A percentile compares a stretch with the other conserved stretches of the same genome.
Evolutionary conservation across 1,140 invertebrate species (phyloP).

Genomic region (Penaeus vannamei): DNA sequence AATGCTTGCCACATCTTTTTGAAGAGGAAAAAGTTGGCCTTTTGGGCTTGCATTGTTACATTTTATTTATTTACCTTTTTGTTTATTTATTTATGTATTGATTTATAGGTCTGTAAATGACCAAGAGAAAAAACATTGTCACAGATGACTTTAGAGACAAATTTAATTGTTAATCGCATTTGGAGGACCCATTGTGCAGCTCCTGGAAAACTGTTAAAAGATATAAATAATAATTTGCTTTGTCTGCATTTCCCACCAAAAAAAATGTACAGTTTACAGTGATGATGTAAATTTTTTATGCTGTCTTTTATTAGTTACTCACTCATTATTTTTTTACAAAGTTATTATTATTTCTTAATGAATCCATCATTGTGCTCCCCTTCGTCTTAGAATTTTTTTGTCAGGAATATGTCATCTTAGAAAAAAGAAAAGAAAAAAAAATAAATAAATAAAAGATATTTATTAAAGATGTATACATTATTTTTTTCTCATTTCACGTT

Average conservation of each 20-base stretch:
- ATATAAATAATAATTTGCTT: not conserved
- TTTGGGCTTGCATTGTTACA: too few species aligned
- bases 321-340: not conserved
- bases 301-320: not conserved
- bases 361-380: constrained; percentile 1
- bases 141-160: too few species aligned
- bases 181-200: not conserved
- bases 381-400: not conserved
- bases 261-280: not conserved
- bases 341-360: constrained; percentile 6
- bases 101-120: too few species aligned
- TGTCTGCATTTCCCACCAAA: not conserved
- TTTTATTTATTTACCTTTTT: too few species aligned
- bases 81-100: too few species aligned
- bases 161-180: not conserved
- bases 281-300: not conserved
- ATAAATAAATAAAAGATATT: too few species aligned
- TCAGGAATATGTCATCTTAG: not conserved
- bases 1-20: too few species aligned
- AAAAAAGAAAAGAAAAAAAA: too few species aligned
- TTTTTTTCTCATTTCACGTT: too few species aligned
- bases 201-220: not conserved
- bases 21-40: too few species aligned
- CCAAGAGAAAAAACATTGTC: too few species aligned
- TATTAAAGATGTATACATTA: too few species aligned